Evolutionary conservation across 2,797 vertebrate genomes (phyloP), one percentile per base, ranked within the genome.

Genomic region (Eidolon dupreanum): DNA sequence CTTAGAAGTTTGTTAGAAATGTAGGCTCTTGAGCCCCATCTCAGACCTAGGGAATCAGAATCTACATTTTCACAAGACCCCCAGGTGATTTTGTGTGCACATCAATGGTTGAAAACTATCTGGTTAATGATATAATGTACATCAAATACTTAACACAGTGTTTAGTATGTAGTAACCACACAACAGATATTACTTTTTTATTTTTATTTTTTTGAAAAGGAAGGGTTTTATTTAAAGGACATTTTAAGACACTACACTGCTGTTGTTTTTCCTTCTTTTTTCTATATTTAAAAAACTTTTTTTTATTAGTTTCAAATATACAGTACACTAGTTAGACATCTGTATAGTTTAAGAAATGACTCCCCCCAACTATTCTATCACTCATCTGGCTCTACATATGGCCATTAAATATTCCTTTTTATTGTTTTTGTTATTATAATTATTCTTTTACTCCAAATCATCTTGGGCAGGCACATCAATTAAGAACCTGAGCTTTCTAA

Each of bases 361-460:
- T 49, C 49, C 15, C 46, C 15, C 49, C 5, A 5, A 49, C 16
- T 49, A 49, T 49, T 49, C 49, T 49, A 49, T 49, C 49, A 49
- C 49, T 15, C 49, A 49, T 49, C 49, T 16, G 49, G 49, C 49
- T 49, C 49, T 49, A 16, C 49, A 49, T 49, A 49, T 49, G 49
- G 49, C 49, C 49, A 49, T 49, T 49, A 49, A 49, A 51, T 83
- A 83, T 2, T 61, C 49, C 28, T 74, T 88, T 38, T 31, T 91
- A 43, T n/a, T 78, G n/a, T 57, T 95, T 90, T 26, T 68, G 20
- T 77, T 74, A 43, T 75, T 74, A 70, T 84, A 92, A 81, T 68
- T 95, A 22, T 22, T 92, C 19, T 79, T 96, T 96, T 88, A 88
- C 68, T 59, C 28, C 71, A 46, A 95, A 87, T 91, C 70, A 94